These are phyloP conservation scores for Ptychodera flava DNA, from an alignment of 35 echinoderm and acorn worm species.

Conservation along the genomic window DNA sequence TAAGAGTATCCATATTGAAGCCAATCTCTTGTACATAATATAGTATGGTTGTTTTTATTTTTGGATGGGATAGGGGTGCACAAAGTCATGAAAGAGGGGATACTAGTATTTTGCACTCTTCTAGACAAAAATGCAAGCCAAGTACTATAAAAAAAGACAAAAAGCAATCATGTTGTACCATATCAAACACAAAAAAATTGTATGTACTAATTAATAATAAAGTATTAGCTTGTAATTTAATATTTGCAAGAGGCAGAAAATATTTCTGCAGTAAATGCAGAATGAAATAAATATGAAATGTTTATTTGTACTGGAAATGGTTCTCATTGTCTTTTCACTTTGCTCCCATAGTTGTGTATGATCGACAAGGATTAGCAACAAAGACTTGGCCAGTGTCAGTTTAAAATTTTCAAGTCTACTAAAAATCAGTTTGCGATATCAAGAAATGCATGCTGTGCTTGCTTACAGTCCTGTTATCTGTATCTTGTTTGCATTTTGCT, in stretches of 20 bases:
- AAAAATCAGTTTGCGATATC: no score
- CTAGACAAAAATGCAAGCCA: not conserved
- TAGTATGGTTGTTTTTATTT: not conserved
- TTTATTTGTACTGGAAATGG: not conserved
- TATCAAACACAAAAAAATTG: conserved; percentile 2
- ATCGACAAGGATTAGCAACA: no score
- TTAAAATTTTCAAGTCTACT: no score
- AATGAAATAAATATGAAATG: not conserved
- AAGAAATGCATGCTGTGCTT: no score
- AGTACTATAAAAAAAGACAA: not conserved
- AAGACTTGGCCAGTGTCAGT: no score
- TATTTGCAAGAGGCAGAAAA: conserved; percentile 1
- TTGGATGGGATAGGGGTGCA: not conserved
- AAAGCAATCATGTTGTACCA: not conserved
- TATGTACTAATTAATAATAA: not conserved
- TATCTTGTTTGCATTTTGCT: no score
- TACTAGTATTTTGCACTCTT: no score
- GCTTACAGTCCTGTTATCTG: no score
- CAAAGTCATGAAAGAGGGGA: not conserved
- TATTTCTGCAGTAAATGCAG: not conserved
- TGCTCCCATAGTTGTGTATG: no score
- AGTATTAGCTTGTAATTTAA: not conserved
- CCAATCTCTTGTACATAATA: no score
- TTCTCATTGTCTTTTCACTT: no score
- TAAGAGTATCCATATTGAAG: no score